phyloP scores from a whole-genome alignment of 2,888 invertebrate species.

The Elysia crispata region DNA sequence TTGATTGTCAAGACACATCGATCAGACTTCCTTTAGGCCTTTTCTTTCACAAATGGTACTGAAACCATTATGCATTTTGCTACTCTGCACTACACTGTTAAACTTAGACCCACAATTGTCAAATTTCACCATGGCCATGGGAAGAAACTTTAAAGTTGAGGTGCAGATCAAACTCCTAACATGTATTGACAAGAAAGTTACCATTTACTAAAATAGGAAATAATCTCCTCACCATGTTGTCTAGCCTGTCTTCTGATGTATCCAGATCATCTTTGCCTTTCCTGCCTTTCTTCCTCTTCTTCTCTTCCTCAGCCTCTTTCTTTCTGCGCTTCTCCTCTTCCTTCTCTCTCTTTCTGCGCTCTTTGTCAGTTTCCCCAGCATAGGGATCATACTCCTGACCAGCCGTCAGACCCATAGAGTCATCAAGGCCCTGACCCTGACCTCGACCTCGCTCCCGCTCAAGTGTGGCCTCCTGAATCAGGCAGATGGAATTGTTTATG shows the following conservation, averaged over 20 bases:
- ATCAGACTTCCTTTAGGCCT: too few species aligned
- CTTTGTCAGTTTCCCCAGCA: conserved; percentile 66
- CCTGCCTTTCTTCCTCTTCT: conserved; percentile 57
- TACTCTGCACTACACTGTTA: too few species aligned
- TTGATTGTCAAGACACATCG: too few species aligned
- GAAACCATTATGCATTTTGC: too few species aligned
- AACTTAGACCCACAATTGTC: too few species aligned
- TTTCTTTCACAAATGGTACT: too few species aligned
- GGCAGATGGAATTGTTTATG: background rate
- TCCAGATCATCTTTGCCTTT: conserved; percentile 76
- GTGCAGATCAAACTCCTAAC: too few species aligned
- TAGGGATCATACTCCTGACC: conserved; percentile 1
- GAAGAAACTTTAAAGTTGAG: too few species aligned
- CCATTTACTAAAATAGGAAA: too few species aligned
- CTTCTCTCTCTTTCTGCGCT: conserved; percentile 64
- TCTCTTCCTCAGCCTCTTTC: conserved; percentile 61
- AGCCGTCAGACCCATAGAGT: conserved; percentile 44
- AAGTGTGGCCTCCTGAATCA: conserved; percentile 47
- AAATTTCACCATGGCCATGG: too few species aligned
- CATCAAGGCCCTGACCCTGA: conserved; percentile 20
- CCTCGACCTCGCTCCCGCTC: conserved; percentile 30
- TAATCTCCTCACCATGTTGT: conserved; percentile 53
- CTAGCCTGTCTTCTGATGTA: conserved; percentile 55
- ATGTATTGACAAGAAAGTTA: too few species aligned
- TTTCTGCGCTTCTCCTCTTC: conserved; percentile 60